A percentile compares a stretch with the other conserved stretches of the same genome.
These are phyloP conservation scores for Pomacea canaliculata DNA, from an alignment of 2,888 invertebrate genomes.

Conservation along the genomic window DNA sequence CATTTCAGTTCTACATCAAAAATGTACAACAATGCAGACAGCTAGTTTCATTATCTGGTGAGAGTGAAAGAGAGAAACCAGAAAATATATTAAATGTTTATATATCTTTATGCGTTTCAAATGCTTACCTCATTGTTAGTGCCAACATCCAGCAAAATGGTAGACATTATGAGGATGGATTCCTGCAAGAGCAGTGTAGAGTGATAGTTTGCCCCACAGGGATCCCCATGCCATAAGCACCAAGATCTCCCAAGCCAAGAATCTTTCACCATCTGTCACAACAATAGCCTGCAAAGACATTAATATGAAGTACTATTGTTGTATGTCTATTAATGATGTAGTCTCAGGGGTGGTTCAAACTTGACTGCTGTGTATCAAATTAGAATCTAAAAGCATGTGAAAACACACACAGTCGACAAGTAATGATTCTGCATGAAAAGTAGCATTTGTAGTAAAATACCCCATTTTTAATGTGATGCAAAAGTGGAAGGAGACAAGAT, in stretches of 20 bases:
- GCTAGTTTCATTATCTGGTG: too few species aligned
- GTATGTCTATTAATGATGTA: neutral
- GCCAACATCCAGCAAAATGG: constrained; percentile 95
- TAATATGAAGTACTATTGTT: neutral
- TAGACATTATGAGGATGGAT: constrained; percentile 93
- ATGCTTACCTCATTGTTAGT: constrained; percentile 82
- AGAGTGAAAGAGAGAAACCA: too few species aligned
- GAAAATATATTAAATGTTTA: too few species aligned
- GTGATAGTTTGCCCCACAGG: constrained; percentile 94
- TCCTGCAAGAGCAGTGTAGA: constrained; percentile 96
- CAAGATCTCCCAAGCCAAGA: constrained; percentile 94
- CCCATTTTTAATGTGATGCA: neutral
- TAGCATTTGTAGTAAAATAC: too few species aligned
- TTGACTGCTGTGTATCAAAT: neutral
- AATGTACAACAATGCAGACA: too few species aligned
- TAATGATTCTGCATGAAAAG: too few species aligned
- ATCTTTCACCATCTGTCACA: constrained; percentile 98
- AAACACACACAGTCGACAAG: too few species aligned
- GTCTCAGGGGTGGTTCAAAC: neutral
- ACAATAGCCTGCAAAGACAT: constrained; percentile 73
- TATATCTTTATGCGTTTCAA: too few species aligned
- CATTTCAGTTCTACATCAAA: too few species aligned
- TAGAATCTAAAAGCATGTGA: neutral
- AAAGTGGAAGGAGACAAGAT: neutral
- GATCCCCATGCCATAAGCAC: constrained; percentile 98